phyloP scores from a whole-genome alignment of 2,797 vertebrate species.

The Pristis pectinata region DNA sequence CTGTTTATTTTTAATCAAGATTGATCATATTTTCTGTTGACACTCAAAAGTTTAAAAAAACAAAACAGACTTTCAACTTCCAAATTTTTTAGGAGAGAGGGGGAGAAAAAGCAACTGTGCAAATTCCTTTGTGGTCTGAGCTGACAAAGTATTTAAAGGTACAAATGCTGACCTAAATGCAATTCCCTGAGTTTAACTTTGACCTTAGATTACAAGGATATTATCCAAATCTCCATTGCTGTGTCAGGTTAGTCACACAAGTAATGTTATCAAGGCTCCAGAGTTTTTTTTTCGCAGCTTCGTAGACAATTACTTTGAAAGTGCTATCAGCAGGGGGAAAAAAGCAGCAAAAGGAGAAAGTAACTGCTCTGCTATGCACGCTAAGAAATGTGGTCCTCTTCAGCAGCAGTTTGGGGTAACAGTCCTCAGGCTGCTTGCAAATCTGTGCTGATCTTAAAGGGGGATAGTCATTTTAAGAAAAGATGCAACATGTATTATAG shows the following conservation, averaged over 20 bases:
- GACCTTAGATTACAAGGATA: neutral
- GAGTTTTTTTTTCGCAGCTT: neutral
- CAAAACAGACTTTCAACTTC: constrained; percentile 21
- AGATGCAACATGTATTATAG: neutral
- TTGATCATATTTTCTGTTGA: constrained; percentile 34
- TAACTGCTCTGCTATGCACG: neutral
- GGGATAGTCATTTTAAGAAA: neutral
- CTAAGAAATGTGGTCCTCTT: neutral
- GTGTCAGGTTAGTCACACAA: neutral
- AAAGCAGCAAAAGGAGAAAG: neutral
- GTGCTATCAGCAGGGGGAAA: too few species aligned
- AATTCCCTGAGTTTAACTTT: neutral
- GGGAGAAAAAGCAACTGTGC: neutral
- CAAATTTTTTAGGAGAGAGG: constrained; percentile 2
- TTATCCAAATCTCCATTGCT: neutral
- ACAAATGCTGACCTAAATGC: neutral
- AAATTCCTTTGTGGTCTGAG: constrained; percentile 9
- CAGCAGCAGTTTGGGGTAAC: neutral
- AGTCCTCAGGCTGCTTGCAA: neutral
- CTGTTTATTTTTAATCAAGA: constrained; percentile 36
- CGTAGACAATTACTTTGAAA: neutral
- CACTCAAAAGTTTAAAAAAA: neutral
- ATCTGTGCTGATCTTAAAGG: neutral
- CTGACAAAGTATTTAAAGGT: neutral
- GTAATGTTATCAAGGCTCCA: neutral